These are phyloP conservation scores for Drosophila dunni DNA, from an alignment of 1,140 invertebrate genomes.

Conservation along the genomic window DNA sequence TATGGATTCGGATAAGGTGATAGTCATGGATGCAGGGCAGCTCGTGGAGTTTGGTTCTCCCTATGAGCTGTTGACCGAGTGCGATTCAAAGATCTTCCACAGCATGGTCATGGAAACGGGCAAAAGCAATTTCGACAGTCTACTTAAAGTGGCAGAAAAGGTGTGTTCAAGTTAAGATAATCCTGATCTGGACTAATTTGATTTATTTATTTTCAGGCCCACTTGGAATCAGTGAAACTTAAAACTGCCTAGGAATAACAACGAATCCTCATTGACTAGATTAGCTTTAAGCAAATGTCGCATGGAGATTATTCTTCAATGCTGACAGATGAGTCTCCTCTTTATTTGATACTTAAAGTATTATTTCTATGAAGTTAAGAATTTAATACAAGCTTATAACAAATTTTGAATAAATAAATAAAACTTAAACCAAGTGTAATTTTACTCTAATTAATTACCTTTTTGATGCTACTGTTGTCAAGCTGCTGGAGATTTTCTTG, in stretches of 20 bases:
- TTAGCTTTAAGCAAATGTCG: constrained; percentile 11
- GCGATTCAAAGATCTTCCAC: constrained; percentile 85
- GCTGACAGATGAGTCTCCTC: constrained; percentile 6
- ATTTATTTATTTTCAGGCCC: constrained; percentile 15
- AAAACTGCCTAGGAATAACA: constrained; percentile 72
- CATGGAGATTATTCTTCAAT: background rate
- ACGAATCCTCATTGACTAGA: constrained; percentile 14
- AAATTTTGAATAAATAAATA: constrained; percentile 9
- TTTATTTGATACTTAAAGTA: constrained; percentile 40
- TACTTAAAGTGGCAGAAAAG: constrained; percentile 87
- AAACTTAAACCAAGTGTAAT: too few relatives aligned
- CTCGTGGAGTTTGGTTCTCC: constrained; percentile 85
- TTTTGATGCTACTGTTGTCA: background rate
- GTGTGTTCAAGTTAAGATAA: constrained; percentile 49
- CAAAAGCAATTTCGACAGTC: constrained; percentile 85
- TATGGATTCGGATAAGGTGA: constrained; percentile 67
- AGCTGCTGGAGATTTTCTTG: background rate
- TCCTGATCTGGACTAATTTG: background rate
- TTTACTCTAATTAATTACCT: too few relatives aligned
- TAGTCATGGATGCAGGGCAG: constrained; percentile 65
- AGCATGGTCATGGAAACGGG: constrained; percentile 89
- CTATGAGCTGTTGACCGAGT: constrained; percentile 85
- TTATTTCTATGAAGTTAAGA: constrained; percentile 37
- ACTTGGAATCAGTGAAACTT: constrained; percentile 29
- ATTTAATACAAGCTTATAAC: constrained; percentile 18